Base-by-base conservation (phyloP, 2,113 vertebrate species). In the Lepidothrix coronata region DNA sequence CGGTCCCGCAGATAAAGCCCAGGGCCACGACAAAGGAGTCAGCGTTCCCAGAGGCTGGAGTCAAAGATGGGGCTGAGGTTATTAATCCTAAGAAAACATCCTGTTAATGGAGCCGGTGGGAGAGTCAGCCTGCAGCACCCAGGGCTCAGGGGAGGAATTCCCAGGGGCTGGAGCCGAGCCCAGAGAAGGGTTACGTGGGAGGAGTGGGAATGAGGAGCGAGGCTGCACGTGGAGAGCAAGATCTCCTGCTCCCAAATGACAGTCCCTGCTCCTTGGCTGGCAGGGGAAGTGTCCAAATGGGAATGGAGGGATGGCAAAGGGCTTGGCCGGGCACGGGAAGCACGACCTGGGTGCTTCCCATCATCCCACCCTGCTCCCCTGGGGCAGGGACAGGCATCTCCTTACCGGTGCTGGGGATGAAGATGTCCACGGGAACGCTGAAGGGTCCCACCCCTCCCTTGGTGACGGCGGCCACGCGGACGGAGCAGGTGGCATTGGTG, bases 391-490 rank as follows among this genome's bases (percentile, higher is more conserved):
- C 0, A 1, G 28, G 35, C 23, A 5, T 27, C 52, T 63, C 61
- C 61, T 63, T 43, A 63, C 61, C 61, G 5, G 21, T 17, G 39
- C 89, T 95, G 16, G 98, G 98, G 93, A 99, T 97, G 89, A 98
- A 98, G 63, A 99, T 48, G 46, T 93, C 94, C 91, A 98, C 96
- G 0, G 97, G 98, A 20, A 96, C 89, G 92, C 99, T 99, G 98
- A 98, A 98, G 66, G 98, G 98, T 46, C 99, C 99, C 28, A 97
- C 96, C 11, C 99, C 99, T 7, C 98, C 98, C 46, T 92, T 98
- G 9, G 99, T 99, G 97, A 98, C 59, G 0, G 99, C 99, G 0
- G 99, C 98, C 44, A 99, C 98, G 41, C 98, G 98, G 89, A 99
- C 86, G 6, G 95, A 98, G 96, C 98, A 99, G 3, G 98, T 98